Evolutionary conservation across 2,888 invertebrate genomes (phyloP).

Genomic region (Tipula confusa): DNA sequence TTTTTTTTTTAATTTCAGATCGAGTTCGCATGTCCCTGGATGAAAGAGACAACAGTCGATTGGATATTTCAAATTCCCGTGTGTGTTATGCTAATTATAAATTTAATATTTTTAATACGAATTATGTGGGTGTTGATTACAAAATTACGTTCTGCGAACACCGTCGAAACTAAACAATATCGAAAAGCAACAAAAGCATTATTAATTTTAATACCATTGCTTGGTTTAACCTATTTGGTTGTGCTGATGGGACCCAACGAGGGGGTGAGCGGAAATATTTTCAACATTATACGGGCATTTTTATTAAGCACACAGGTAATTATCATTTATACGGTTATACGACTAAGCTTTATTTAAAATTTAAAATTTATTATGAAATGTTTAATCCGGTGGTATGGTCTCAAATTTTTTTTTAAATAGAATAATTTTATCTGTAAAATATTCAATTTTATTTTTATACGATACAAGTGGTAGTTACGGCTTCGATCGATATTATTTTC

Average conservation of each 20-base stretch:
- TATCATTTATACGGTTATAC: not conserved
- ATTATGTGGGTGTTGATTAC: constrained; percentile 93
- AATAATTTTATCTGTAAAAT: too few relatives aligned
- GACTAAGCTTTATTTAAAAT: not conserved
- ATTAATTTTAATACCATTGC: constrained; percentile 84
- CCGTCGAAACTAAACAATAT: constrained; percentile 84
- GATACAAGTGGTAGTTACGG: too few relatives aligned
- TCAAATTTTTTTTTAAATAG: not conserved
- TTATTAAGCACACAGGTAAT: constrained; percentile 86
- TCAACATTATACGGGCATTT: constrained; percentile 73
- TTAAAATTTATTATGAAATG: not conserved
- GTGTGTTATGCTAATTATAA: constrained; percentile 73
- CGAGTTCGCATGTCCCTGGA: constrained; percentile 70
- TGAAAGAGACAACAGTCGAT: constrained; percentile 73
- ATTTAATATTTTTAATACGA: constrained; percentile 73
- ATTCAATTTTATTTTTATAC: too few relatives aligned
- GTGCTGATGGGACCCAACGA: constrained; percentile 77
- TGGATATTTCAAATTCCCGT: constrained; percentile 87
- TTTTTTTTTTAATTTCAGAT: constrained; percentile 40
- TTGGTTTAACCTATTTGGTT: constrained; percentile 86
- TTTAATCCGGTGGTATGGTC: not conserved
- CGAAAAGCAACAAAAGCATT: constrained; percentile 88
- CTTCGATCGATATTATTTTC: too few relatives aligned
- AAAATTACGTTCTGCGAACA: constrained; percentile 85
- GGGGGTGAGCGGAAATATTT: constrained; percentile 67